Evolutionary conservation across 2,797 vertebrate genomes (phyloP).

Genomic region (Poeciliopsis gracilis): DNA sequence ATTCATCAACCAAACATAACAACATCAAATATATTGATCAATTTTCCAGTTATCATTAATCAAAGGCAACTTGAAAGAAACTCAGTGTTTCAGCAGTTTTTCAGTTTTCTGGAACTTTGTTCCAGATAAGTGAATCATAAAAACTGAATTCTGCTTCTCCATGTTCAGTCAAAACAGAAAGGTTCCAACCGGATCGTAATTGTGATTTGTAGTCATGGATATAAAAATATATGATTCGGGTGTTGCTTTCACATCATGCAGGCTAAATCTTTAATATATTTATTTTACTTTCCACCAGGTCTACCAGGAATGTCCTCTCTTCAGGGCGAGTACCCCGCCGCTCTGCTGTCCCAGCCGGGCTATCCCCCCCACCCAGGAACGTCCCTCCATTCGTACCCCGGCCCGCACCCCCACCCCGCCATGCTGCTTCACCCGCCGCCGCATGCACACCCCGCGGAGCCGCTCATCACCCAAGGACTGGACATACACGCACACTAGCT

Average conservation of each 20-base stretch:
- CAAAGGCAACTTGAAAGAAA: no score
- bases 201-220: background rate
- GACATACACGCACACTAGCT: constrained; percentile 86
- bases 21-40: no score
- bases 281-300: constrained; percentile 59
- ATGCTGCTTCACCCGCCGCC: constrained; percentile 83
- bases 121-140: no score
- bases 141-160: no score
- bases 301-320: constrained; percentile 85
- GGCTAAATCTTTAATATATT: background rate
- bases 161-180: no score
- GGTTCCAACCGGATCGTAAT: background rate
- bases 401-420: constrained; percentile 79
- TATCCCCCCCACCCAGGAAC: constrained; percentile 81
- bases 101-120: no score
- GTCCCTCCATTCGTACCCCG: constrained; percentile 79
- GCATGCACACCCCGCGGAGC: constrained; percentile 81
- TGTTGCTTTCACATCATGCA: background rate
- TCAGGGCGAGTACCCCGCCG: constrained; percentile 79
- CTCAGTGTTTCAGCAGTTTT: no score
- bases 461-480: constrained; percentile 84
- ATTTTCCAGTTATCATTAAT: no score
- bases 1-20: no score
- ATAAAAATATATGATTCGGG: background rate
- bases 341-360: constrained; percentile 76